These are phyloP conservation scores for Trachelus stipa DNA, from an alignment of 2,888 invertebrate species.

Conservation along the genomic window DNA sequence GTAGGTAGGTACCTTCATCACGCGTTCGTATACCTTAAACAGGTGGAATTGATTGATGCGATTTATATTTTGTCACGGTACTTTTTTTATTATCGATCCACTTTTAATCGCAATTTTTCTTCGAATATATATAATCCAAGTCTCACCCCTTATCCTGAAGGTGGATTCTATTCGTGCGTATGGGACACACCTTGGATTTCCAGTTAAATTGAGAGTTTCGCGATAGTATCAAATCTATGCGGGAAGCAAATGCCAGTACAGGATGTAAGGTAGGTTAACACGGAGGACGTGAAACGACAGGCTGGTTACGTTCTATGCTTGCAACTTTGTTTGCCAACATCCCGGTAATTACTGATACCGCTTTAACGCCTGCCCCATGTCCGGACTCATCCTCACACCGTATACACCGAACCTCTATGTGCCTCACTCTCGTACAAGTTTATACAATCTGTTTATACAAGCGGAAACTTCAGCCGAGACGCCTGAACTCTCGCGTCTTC, in stretches of 20 bases:
- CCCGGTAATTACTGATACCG: constrained; percentile 60
- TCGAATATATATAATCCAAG: background rate
- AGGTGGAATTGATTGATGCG: background rate
- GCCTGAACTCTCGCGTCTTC: background rate
- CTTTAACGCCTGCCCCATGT: constrained; percentile 47
- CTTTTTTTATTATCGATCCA: background rate
- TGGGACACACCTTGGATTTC: background rate
- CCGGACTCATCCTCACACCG: background rate
- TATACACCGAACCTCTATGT: background rate
- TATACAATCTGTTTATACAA: constrained; percentile 22
- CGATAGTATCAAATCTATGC: background rate
- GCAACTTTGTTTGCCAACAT: constrained; percentile 56
- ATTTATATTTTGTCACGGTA: background rate
- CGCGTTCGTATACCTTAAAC: background rate
- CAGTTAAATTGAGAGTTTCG: background rate
- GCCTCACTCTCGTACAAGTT: background rate
- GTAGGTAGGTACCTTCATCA: background rate
- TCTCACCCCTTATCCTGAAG: background rate
- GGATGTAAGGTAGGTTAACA: background rate
- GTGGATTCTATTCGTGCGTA: background rate
- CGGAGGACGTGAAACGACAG: background rate
- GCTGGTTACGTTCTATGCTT: constrained; percentile 7
- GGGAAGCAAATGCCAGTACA: background rate
- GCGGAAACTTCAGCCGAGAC: constrained; percentile 13
- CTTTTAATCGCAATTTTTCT: background rate